phyloP scores from a whole-genome alignment of 2,888 invertebrate species.

The Xestobium rufovillosum region DNA sequence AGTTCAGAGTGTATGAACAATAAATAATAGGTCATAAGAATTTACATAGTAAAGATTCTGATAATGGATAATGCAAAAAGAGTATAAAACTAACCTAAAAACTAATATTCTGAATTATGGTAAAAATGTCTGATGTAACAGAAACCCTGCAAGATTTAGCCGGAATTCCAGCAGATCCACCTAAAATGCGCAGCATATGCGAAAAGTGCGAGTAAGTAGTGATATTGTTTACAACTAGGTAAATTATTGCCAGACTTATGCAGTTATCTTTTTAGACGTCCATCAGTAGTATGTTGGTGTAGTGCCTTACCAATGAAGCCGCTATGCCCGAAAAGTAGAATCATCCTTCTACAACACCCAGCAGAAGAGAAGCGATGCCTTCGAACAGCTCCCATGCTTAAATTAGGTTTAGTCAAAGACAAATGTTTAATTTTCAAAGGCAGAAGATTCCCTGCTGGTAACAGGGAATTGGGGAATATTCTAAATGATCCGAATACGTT shows the following conservation, averaged over 20 bases:
- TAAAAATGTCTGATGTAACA: too few relatives aligned
- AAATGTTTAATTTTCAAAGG: slow-evolving; percentile 76
- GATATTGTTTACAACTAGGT: slow-evolving; percentile 7
- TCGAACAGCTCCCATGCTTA: slow-evolving; percentile 84
- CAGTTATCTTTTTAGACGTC: slow-evolving; percentile 56
- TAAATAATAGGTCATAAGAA: too few relatives aligned
- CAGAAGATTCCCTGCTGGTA: slow-evolving; percentile 73
- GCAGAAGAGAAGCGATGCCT: slow-evolving; percentile 86
- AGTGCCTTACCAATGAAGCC: slow-evolving; percentile 66
- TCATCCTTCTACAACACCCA: slow-evolving; percentile 85
- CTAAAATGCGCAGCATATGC: slow-evolving; percentile 64
- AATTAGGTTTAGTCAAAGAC: slow-evolving; percentile 62
- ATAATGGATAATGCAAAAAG: too few relatives aligned
- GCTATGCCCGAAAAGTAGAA: slow-evolving; percentile 58
- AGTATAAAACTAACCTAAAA: too few relatives aligned
- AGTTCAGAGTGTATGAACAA: too few relatives aligned
- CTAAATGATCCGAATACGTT: slow-evolving; percentile 61
- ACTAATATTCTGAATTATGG: too few relatives aligned
- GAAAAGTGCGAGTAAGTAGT: slow-evolving; percentile 61
- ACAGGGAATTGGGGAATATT: slow-evolving; percentile 58
- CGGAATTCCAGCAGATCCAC: slow-evolving; percentile 70
- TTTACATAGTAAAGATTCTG: too few relatives aligned
- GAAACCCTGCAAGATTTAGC: slow-evolving; percentile 65
- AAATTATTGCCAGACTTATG: slow-evolving; percentile 5
- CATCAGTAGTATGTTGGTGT: slow-evolving; percentile 86